Evolutionary conservation across 2,888 invertebrate genomes (phyloP).

Genomic region (Mimachlamys varia): DNA sequence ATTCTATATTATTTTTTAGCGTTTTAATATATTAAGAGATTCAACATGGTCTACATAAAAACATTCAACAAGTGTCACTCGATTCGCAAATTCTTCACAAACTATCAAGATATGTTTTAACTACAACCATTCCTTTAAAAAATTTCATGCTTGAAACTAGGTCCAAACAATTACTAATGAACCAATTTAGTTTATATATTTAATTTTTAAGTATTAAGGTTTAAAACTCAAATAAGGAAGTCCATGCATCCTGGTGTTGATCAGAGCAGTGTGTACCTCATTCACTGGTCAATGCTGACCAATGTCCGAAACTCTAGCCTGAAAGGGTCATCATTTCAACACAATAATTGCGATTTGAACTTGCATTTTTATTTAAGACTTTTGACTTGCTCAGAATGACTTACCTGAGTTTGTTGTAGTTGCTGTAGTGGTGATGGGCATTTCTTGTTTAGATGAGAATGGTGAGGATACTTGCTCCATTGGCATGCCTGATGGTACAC

Average conservation of each 20-base stretch:
- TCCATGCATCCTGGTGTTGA: not conserved
- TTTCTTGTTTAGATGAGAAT: constrained; percentile 48
- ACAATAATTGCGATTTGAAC: not conserved
- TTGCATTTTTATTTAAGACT: not conserved
- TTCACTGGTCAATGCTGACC: not conserved
- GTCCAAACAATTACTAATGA: too few relatives aligned
- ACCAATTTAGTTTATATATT: too few relatives aligned
- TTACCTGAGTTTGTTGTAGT: constrained; percentile 49
- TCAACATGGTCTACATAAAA: too few relatives aligned
- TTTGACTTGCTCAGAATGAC: not conserved
- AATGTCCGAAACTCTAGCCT: constrained; percentile 26
- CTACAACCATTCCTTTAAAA: too few relatives aligned
- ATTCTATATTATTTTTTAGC: too few relatives aligned
- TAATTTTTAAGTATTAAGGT: too few relatives aligned
- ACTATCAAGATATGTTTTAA: not conserved
- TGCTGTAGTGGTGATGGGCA: constrained; percentile 53
- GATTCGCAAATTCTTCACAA: too few relatives aligned
- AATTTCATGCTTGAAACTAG: too few relatives aligned
- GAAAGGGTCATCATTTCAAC: constrained; percentile 17
- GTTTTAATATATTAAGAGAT: too few relatives aligned
- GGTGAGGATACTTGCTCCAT: constrained; percentile 46
- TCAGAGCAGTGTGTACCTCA: not conserved
- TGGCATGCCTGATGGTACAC: not conserved
- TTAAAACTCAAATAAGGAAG: too few relatives aligned
- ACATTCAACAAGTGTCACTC: too few relatives aligned